Percentiles rank a stretch among this genome's conserved stretches.
Evolutionary conservation across 2,888 invertebrate genomes (phyloP).

Genomic region (Tiliacea aurago): DNA sequence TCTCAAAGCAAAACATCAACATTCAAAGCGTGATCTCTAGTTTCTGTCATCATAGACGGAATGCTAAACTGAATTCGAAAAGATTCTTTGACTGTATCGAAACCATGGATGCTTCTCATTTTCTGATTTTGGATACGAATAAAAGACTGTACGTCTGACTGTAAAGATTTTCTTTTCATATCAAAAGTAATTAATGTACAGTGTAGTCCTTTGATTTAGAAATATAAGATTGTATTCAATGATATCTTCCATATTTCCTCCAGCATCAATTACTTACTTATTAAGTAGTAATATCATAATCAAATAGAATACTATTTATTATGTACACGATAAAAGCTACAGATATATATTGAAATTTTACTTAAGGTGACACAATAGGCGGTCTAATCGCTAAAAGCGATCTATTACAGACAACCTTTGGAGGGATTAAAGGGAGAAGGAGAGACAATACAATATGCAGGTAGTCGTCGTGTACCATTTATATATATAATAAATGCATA

Average conservation of each 20-base stretch:
- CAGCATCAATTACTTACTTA: not conserved
- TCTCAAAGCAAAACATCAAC: constrained; percentile 45
- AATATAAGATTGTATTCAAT: not conserved
- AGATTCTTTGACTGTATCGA: constrained; percentile 33
- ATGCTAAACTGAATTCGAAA: constrained; percentile 36
- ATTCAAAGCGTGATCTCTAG: constrained; percentile 48
- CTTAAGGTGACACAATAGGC: too few relatives aligned
- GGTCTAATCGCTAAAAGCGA: too few relatives aligned
- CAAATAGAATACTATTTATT: too few relatives aligned
- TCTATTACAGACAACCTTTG: too few relatives aligned
- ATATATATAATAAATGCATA: too few relatives aligned
- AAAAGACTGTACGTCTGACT: too few relatives aligned
- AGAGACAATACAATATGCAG: too few relatives aligned
- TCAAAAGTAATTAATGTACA: not conserved
- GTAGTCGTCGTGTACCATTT: too few relatives aligned
- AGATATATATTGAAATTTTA: too few relatives aligned
- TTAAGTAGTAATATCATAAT: not conserved
- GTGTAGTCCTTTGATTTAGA: not conserved
- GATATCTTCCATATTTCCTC: not conserved
- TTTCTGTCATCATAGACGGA: constrained; percentile 39
- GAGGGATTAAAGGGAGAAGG: too few relatives aligned
- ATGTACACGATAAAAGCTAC: too few relatives aligned
- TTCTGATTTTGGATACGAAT: not conserved
- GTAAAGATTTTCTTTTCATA: constrained; percentile 14
- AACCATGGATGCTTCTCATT: constrained; percentile 7